These are phyloP conservation scores for Trachythela sp. DNA, from an alignment of 64 coral and sea anemone species.

Conservation along the genomic window DNA sequence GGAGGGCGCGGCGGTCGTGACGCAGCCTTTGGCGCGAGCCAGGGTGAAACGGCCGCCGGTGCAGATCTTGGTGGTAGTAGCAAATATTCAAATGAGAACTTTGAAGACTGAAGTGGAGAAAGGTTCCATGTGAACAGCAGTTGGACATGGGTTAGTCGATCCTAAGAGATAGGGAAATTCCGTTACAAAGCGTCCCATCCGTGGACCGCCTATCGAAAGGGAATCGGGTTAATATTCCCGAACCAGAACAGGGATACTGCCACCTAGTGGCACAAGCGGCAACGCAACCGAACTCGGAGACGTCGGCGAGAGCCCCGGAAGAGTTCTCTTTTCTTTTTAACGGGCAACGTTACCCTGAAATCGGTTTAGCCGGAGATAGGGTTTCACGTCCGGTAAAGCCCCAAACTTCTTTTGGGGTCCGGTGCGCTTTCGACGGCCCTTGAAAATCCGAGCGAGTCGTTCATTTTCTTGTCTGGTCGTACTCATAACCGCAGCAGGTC, in stretches of 20 bases:
- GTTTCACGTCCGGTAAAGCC: too few relatives aligned
- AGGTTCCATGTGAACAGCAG: too few relatives aligned
- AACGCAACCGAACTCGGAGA: background rate
- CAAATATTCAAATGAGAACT: background rate
- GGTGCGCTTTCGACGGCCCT: background rate
- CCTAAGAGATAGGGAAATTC: background rate
- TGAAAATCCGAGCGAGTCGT: constrained; percentile 12
- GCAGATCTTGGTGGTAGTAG: constrained; percentile 30
- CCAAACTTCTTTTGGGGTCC: too few relatives aligned
- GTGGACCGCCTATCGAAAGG: too few relatives aligned
- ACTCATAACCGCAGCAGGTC: constrained; percentile 22
- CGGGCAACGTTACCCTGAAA: background rate
- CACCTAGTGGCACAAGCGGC: background rate
- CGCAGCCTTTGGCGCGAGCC: constrained; percentile 34
- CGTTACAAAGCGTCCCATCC: too few relatives aligned
- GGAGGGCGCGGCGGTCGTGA: constrained; percentile 49
- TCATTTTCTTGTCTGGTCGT: constrained; percentile 10
- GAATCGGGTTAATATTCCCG: constrained; percentile 21
- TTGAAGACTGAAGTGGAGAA: constrained; percentile 13
- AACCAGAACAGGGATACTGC: constrained; percentile 21
- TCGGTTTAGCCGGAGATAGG: too few relatives aligned
- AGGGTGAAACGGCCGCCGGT: constrained; percentile 44
- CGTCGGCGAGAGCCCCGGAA: background rate
- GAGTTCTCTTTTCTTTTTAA: constrained; percentile 24
- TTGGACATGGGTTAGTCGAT: background rate